Evolutionary conservation across 2,797 vertebrate genomes (phyloP).

Genomic region (Tiaroga cobitis): DNA sequence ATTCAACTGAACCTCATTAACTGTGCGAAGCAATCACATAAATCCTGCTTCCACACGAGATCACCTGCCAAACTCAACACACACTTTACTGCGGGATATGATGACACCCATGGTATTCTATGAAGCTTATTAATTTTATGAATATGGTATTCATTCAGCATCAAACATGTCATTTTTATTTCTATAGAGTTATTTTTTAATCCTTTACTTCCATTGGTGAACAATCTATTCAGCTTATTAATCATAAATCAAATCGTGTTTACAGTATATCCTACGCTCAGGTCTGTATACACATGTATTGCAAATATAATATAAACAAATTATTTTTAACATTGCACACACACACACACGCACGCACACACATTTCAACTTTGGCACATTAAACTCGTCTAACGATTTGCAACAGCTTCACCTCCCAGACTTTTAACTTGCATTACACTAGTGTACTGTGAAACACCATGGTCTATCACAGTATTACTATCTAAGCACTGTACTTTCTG

Average conservation of each 20-base stretch:
- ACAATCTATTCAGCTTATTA: background rate
- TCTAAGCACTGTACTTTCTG: background rate
- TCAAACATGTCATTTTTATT: background rate
- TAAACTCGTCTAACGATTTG: background rate
- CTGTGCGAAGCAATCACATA: background rate
- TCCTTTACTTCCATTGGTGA: background rate
- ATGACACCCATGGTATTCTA: too few species aligned
- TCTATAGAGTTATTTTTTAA: background rate
- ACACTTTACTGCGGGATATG: too few species aligned
- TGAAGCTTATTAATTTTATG: background rate
- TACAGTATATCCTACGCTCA: too few species aligned
- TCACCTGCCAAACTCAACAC: background rate
- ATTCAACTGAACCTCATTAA: constrained; percentile 10
- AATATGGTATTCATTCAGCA: background rate
- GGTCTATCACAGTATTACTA: background rate
- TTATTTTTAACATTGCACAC: background rate
- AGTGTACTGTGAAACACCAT: background rate
- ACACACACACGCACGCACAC: background rate
- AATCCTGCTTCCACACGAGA: background rate
- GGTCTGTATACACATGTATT: background rate
- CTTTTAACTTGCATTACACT: background rate
- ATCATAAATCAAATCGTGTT: too few species aligned
- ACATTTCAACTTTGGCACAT: background rate
- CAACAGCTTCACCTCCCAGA: background rate
- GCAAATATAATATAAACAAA: background rate